Conservation (phyloP, 2,113 vertebrate species). For the Spheniscus mendiculus region DNA sequence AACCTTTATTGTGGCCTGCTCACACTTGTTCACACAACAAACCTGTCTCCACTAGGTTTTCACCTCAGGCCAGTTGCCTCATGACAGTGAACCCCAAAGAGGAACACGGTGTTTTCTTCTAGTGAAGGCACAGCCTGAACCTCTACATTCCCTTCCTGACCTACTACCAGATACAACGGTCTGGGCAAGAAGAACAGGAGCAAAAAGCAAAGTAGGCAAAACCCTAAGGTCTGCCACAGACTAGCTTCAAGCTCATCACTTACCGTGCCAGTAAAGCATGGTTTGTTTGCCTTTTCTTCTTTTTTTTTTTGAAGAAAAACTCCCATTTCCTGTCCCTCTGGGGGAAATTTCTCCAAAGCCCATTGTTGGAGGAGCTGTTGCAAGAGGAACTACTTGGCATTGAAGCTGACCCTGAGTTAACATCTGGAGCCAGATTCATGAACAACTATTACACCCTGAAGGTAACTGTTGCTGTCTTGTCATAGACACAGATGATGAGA, state of each 20-base stretch:
- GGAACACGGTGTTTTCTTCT: not conserved
- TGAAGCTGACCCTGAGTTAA: not conserved
- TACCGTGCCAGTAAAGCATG: not conserved
- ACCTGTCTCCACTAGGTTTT: slow-evolving; percentile 16
- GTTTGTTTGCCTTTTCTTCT: not conserved
- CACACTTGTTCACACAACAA: slow-evolving; percentile 4
- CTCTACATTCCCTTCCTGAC: not conserved
- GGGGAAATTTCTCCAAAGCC: not conserved
- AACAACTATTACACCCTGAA: not conserved
- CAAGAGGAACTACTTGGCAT: not conserved
- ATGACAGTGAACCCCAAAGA: not conserved
- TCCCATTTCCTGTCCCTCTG: not conserved
- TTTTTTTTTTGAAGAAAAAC: not conserved
- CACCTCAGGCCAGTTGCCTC: not conserved
- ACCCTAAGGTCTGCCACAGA: not conserved
- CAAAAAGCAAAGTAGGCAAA: not conserved
- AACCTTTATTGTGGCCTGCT: not conserved
- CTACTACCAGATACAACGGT: accelerated
- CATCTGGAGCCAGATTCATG: not conserved
- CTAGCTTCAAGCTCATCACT: not conserved
- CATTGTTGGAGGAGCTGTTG: not conserved
- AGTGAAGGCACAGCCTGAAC: not conserved
- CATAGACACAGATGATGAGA: not conserved
- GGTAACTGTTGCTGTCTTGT: not conserved
- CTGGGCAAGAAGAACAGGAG: not conserved